These are phyloP conservation scores for Benthosema pterotum DNA, from an alignment of 2,797 vertebrate genomes.

Conservation along the genomic window DNA sequence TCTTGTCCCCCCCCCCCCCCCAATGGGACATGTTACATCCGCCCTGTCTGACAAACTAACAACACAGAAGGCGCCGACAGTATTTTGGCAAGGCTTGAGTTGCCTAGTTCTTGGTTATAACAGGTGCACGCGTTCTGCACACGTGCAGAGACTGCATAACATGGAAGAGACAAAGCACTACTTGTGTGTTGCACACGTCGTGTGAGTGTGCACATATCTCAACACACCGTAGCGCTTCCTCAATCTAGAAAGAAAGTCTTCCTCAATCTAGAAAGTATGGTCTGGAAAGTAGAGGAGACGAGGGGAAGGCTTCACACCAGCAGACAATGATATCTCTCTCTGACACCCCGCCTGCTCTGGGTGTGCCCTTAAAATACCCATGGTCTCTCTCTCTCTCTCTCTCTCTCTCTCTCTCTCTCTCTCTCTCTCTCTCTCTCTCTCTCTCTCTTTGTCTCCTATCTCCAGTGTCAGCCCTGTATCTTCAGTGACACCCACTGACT, in stretches of 20 bases:
- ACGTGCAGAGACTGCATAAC: slow-evolving; percentile 25
- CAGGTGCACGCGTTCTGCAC: slow-evolving; percentile 52
- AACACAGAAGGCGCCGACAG: slow-evolving; percentile 77
- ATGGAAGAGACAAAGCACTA: slow-evolving; percentile 8
- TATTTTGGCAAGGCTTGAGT: slow-evolving; percentile 73
- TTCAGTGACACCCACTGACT: no score
- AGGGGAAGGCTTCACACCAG: slow-evolving; percentile 57
- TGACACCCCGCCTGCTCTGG: slow-evolving; percentile 70
- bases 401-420: no score
- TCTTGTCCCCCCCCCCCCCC: no score
- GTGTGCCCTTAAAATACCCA: slow-evolving; percentile 67
- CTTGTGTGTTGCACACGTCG: slow-evolving; percentile 14
- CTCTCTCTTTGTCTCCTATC: no score
- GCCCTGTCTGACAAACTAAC: slow-evolving; percentile 71
- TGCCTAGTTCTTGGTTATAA: slow-evolving; percentile 64
- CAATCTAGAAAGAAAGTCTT: slow-evolving; percentile 59
- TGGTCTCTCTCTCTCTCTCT: not conserved
- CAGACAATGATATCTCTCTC: slow-evolving; percentile 74
- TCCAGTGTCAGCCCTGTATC: no score
- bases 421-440: not conserved
- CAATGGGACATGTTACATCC: no score
- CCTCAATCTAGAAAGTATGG: slow-evolving; percentile 65
- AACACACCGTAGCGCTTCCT: slow-evolving; percentile 39
- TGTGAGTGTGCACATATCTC: not conserved
- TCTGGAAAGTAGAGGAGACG: slow-evolving; percentile 50